Conservation (phyloP, 2,888 invertebrate genomes). For the Drosophila kuntzei region DNA sequence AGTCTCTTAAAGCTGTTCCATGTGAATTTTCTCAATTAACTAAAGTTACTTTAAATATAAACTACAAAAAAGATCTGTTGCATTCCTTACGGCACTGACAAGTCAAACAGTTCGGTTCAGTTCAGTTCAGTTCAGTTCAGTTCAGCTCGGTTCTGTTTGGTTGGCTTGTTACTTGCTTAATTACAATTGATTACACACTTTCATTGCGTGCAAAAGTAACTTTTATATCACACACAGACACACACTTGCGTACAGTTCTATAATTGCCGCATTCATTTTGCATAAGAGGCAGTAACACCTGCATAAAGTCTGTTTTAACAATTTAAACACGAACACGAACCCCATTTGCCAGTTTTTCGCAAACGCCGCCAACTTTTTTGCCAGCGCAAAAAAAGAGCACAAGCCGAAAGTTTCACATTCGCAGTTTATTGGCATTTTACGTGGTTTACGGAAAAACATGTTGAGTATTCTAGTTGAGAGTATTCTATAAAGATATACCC, state of each 20-base stretch:
- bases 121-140: constrained; percentile 3
- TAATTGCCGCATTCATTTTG: constrained; percentile 46
- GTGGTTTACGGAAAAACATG: constrained; percentile 38
- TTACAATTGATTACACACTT: constrained; percentile 53
- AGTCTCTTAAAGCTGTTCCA: constrained; percentile 29
- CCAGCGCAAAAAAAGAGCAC: constrained; percentile 49
- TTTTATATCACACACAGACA: constrained; percentile 24
- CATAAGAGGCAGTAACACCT: constrained; percentile 55
- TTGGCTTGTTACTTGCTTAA: constrained; percentile 38
- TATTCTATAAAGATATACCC: background rate
- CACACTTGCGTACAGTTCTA: constrained; percentile 19
- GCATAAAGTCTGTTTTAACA: constrained; percentile 64
- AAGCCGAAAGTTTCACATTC: constrained; percentile 55
- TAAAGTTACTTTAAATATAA: constrained; percentile 22
- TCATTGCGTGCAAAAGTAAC: constrained; percentile 44
- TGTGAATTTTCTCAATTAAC: constrained; percentile 42
- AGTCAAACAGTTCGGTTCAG: constrained; percentile 9
- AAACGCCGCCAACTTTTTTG: constrained; percentile 40
- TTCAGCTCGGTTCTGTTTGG: constrained; percentile 18
- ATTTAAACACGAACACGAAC: constrained; percentile 62
- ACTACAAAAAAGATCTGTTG: constrained; percentile 43
- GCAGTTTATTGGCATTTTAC: constrained; percentile 76
- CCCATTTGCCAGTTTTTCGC: constrained; percentile 48
- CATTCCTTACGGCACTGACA: constrained; percentile 26
- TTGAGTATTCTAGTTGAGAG: background rate